Conservation (phyloP, 1,140 invertebrate species). For the Chironomus tepperi region DNA sequence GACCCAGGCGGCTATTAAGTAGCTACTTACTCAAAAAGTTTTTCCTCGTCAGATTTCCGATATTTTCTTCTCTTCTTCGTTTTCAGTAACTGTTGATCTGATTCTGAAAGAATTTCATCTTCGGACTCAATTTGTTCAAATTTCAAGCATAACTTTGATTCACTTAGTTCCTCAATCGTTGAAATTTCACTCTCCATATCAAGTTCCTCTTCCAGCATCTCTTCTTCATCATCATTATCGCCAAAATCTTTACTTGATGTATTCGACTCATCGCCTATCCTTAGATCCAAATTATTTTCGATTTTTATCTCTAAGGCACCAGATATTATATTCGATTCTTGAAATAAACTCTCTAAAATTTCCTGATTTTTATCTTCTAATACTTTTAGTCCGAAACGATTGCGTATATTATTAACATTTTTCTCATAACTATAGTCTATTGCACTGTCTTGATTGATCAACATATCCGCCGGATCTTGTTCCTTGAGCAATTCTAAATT, state of each 20-base stretch:
- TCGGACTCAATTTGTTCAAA: neutral
- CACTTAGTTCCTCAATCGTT: neutral
- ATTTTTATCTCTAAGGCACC: conserved; percentile 1
- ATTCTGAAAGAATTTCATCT: neutral
- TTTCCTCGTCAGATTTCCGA: neutral
- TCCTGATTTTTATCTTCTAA: conserved; percentile 3
- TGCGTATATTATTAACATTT: neutral
- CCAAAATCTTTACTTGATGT: neutral
- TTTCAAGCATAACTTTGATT: neutral
- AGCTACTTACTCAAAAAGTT: neutral
- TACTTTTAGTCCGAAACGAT: neutral
- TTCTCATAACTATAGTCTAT: neutral
- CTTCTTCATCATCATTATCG: neutral
- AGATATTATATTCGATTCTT: neutral
- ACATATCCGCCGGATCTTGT: neutral
- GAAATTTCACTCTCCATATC: neutral
- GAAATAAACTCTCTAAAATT: neutral
- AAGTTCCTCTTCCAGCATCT: neutral
- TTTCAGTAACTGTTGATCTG: neutral
- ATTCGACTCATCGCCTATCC: neutral
- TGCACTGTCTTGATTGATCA: neutral
- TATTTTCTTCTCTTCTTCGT: neutral
- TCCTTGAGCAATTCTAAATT: neutral
- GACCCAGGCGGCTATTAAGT: neutral
- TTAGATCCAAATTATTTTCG: neutral